These are phyloP conservation scores for Andricus grossulariae DNA, from an alignment of 1,140 invertebrate species.

Conservation along the genomic window DNA sequence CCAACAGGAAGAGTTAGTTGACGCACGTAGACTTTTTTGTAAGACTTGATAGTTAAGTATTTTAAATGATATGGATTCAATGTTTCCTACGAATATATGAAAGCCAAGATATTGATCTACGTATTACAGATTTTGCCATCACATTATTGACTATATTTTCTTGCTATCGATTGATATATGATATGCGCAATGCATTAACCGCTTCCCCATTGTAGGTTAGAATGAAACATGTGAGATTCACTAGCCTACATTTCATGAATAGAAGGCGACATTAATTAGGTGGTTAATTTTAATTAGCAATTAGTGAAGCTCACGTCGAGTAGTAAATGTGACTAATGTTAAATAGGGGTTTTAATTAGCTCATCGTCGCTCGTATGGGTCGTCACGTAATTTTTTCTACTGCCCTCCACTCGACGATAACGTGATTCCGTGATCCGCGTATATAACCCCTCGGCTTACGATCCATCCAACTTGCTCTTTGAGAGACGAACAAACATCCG, in stretches of 20 bases:
- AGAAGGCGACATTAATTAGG: not conserved
- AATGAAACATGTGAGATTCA: not conserved
- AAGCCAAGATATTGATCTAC: too few relatives aligned
- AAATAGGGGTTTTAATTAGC: not conserved
- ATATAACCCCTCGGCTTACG: slow-evolving; percentile 51
- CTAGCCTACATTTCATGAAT: not conserved
- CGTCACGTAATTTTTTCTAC: slow-evolving; percentile 52
- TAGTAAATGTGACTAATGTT: not conserved
- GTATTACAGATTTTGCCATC: too few relatives aligned
- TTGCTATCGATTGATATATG: too few relatives aligned
- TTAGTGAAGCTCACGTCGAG: not conserved
- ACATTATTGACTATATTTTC: too few relatives aligned
- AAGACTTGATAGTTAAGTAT: too few relatives aligned
- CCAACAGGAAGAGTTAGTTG: too few relatives aligned
- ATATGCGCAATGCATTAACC: too few relatives aligned
- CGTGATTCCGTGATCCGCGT: slow-evolving; percentile 54
- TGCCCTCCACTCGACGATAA: slow-evolving; percentile 54
- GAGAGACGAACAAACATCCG: slow-evolving; percentile 54
- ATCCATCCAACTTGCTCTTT: slow-evolving; percentile 43
- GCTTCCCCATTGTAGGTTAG: not conserved
- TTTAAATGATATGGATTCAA: too few relatives aligned
- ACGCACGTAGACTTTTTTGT: too few relatives aligned
- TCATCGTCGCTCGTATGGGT: slow-evolving; percentile 33
- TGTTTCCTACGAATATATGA: too few relatives aligned
- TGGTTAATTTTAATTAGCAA: slow-evolving; percentile 27